These are phyloP conservation scores for Heliconius sara DNA, from an alignment of 2,888 invertebrate genomes.

Conservation along the genomic window DNA sequence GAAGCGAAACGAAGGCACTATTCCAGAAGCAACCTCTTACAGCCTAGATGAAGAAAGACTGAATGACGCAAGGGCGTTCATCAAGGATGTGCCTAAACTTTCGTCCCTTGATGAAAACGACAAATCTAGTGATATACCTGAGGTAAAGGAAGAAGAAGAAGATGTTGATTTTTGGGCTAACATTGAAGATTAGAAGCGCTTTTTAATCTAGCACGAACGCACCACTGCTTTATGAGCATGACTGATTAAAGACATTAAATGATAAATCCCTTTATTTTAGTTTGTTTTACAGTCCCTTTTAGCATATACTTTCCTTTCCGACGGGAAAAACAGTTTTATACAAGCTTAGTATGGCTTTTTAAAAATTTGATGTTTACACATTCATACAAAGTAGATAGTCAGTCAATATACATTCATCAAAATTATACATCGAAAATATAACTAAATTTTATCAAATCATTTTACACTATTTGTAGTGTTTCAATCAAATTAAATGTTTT, in stretches of 20 bases:
- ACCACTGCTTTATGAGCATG: conserved; percentile 72
- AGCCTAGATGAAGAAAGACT: conserved; percentile 59
- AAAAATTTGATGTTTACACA: not conserved
- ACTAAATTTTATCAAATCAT: too few species aligned
- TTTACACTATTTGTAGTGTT: too few species aligned
- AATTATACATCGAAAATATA: too few species aligned
- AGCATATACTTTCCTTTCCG: conserved; percentile 61
- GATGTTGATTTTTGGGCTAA: conserved; percentile 79
- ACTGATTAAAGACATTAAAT: conserved; percentile 75
- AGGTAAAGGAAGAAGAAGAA: conserved; percentile 75
- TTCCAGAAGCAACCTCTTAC: conserved; percentile 62
- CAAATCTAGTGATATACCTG: conserved; percentile 59
- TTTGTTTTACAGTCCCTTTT: conserved; percentile 66
- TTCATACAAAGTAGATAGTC: not conserved
- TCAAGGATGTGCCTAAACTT: conserved; percentile 64
- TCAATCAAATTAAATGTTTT: too few species aligned
- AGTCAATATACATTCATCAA: not conserved
- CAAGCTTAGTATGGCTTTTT: conserved; percentile 69
- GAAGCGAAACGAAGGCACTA: conserved; percentile 65
- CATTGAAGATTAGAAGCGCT: conserved; percentile 71
- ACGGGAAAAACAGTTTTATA: conserved; percentile 55
- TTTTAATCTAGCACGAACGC: conserved; percentile 66
- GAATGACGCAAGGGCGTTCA: conserved; percentile 53
- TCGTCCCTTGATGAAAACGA: conserved; percentile 77
- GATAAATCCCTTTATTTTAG: conserved; percentile 65